Evolutionary conservation across 2,797 vertebrate species (phyloP).

Genomic region (Numenius phaeopus): DNA sequence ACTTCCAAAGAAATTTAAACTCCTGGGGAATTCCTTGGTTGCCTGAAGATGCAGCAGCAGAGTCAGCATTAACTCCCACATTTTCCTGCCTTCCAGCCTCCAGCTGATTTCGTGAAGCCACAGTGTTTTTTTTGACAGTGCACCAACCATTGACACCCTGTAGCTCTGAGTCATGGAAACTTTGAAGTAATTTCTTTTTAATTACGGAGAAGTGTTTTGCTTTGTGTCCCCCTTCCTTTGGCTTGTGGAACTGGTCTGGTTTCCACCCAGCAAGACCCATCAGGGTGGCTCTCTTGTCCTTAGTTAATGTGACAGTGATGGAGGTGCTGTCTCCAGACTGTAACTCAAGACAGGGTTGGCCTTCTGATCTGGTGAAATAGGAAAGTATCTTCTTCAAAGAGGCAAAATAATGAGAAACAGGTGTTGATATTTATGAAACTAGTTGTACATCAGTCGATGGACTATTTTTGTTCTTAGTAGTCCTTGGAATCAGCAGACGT

Average conservation of each 20-base stretch:
- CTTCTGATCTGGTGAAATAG: not conserved
- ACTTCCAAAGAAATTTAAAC: not conserved
- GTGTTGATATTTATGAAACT: not conserved
- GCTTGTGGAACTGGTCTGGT: not conserved
- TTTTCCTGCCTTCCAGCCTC: not conserved
- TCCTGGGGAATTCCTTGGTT: not conserved
- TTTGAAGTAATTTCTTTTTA: not conserved
- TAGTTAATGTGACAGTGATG: not conserved
- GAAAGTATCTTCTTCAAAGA: constrained; percentile 21
- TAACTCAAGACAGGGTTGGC: not conserved
- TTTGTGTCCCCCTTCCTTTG: not conserved
- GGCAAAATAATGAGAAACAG: not conserved
- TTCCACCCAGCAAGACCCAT: not conserved
- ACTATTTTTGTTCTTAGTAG: not conserved
- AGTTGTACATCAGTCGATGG: not conserved
- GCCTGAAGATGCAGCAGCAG: not conserved
- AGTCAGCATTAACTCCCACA: not conserved
- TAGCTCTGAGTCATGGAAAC: not conserved
- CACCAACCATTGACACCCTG: accelerated
- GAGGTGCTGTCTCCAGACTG: not conserved
- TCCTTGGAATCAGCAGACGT: not conserved
- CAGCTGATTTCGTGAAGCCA: not conserved
- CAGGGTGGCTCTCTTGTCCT: not conserved
- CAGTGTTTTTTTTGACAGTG: not conserved
- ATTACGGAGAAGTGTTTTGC: accelerated